Evolutionary conservation across 2,888 invertebrate genomes (phyloP).

Genomic region (Cerceris ruficornis): DNA sequence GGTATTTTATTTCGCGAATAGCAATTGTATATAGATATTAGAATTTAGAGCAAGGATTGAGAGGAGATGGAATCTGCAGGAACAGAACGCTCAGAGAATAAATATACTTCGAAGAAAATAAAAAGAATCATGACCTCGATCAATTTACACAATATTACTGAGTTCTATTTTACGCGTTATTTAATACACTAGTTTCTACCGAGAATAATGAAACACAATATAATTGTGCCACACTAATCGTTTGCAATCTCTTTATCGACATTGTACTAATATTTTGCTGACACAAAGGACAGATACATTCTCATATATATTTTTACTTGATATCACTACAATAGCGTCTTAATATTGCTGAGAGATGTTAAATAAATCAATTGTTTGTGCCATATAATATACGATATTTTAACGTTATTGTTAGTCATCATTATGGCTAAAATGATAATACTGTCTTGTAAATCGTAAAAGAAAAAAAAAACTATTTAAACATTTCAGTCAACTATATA

Average conservation of each 20-base stretch:
- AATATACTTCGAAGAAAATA: conserved; percentile 56
- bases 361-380: conserved; percentile 70
- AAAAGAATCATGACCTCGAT: conserved; percentile 28
- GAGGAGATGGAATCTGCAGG: conserved; percentile 63
- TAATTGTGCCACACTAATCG: conserved; percentile 12
- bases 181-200: conserved; percentile 16
- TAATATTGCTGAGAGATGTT: conserved; percentile 45
- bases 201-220: conserved; percentile 1
- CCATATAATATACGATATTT: conserved; percentile 73
- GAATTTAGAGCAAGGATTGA: conserved; percentile 49
- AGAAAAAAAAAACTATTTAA: conserved; percentile 43
- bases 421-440: conserved; percentile 18
- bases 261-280: conserved; percentile 19
- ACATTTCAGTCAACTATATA: conserved; percentile 40
- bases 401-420: conserved; percentile 58
- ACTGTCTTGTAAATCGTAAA: conserved; percentile 27
- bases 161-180: conserved; percentile 27
- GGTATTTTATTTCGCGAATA: conserved; percentile 58
- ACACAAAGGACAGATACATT: conserved; percentile 12
- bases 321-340: conserved; percentile 31
- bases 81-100: conserved; percentile 61
- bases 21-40: conserved; percentile 61
- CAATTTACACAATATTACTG: conserved; percentile 18
- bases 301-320: conserved; percentile 32
- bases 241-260: conserved; percentile 13